Percentiles rank a stretch among this genome's conserved stretches.
phyloP scores from a whole-genome alignment of 2,113 vertebrate species.

The Chinchilla lanigera region DNA sequence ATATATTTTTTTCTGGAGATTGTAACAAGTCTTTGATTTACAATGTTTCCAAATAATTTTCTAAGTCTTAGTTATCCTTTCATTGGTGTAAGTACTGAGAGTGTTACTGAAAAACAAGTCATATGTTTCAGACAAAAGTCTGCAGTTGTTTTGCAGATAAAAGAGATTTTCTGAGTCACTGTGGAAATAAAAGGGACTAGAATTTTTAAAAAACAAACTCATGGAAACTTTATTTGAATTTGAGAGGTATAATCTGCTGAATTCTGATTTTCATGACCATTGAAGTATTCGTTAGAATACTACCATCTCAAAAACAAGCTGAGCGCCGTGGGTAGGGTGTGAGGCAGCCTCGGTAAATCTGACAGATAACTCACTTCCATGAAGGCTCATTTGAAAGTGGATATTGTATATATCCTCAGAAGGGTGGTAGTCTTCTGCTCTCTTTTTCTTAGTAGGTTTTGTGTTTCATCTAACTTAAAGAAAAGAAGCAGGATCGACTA shows the following conservation, averaged over 20 bases:
- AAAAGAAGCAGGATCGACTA: neutral
- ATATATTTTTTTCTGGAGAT: neutral
- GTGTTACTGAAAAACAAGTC: neutral
- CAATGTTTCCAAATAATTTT: conserved; percentile 39
- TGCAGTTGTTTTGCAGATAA: neutral
- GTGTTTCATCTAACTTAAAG: neutral
- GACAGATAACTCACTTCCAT: neutral
- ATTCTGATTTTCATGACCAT: neutral
- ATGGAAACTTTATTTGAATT: neutral
- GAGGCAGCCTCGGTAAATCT: neutral
- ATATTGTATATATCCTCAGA: neutral
- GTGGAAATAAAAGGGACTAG: conserved; percentile 10
- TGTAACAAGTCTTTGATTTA: conserved; percentile 48
- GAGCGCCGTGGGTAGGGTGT: neutral
- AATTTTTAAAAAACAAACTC: neutral
- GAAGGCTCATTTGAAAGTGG: neutral
- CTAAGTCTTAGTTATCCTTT: conserved; percentile 19
- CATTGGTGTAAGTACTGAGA: neutral
- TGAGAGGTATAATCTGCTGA: neutral
- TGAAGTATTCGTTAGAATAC: neutral
- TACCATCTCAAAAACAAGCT: neutral
- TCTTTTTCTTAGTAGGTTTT: neutral
- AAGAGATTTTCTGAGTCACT: conserved; percentile 38
- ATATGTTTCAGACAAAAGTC: conserved; percentile 2
- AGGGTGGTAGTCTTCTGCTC: neutral